Evolutionary conservation across 2,797 vertebrate genomes (phyloP).

Genomic region (Tolypeutes matacus): DNA sequence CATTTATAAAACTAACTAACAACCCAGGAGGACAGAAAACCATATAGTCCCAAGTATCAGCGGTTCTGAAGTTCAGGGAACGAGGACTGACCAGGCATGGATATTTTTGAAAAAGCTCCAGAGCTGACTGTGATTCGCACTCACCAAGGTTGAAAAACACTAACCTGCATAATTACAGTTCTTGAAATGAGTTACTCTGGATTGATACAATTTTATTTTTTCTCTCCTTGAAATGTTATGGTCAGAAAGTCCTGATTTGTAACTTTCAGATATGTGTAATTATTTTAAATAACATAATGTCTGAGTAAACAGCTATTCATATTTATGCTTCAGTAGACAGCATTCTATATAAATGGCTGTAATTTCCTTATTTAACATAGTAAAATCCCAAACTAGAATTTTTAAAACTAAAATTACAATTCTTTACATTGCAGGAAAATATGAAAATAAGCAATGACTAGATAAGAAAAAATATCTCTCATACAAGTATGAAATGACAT

Average conservation of each 20-base stretch:
- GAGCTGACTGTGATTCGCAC: not conserved
- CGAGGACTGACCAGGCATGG: not conserved
- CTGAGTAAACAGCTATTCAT: not conserved
- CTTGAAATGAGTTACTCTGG: not conserved
- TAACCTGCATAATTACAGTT: not conserved
- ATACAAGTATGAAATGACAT: conserved; percentile 18
- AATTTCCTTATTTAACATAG: conserved; percentile 55
- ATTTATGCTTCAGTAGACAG: conserved; percentile 1
- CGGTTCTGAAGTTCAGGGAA: not conserved
- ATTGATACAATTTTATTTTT: conserved; percentile 23
- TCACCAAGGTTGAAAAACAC: not conserved
- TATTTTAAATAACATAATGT: conserved; percentile 3
- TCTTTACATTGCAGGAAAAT: conserved; percentile 35
- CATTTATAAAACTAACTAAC: conserved; percentile 21
- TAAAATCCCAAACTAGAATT: conserved; percentile 24
- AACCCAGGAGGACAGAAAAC: not conserved
- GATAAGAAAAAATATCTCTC: conserved; percentile 37
- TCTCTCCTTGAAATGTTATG: not conserved
- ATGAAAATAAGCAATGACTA: conserved; percentile 39
- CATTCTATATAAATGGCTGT: conserved; percentile 18
- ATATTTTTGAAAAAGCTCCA: conserved; percentile 27
- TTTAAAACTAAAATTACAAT: conserved; percentile 5
- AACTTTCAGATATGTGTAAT: conserved; percentile 15
- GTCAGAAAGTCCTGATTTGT: not conserved
- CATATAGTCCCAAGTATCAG: not conserved